Evolutionary conservation across 2,888 invertebrate genomes (phyloP), one percentile per base, ranked within the genome.

Genomic region (Tipula helvola): DNA sequence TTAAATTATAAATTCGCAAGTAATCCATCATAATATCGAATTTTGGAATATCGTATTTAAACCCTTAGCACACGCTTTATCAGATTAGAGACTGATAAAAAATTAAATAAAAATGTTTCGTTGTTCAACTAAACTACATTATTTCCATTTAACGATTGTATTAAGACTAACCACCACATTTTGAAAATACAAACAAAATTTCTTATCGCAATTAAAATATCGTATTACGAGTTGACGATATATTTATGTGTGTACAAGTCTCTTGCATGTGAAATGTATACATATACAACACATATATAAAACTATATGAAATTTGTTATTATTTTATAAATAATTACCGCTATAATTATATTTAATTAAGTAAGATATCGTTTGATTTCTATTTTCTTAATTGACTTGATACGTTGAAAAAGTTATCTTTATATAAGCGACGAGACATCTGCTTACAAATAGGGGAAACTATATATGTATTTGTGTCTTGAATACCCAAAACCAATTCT

Each of bases 241-340:
- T 13, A 28, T 36, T 47, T 57, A 13, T 86, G 86, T 86, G 86
- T 42, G 5, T 44, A 86, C 36, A 57, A 57, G 39, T 16, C 52
- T 47, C 8, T 42, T 42, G 18, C 86, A 16, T 86, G 84, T 36
- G 85, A 87, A 87, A 87, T 87, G 87, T 87, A 28, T 28, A 88
- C 86, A 86, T 85, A 86, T 87, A 86, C 86, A 87, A 88, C 87
- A 88, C 87, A 87, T 87, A 86, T 86, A 87, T 86, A 86, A 87
- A 86, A 39, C 3, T 39, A 7, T 2, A 39, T 71, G 28, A 28
- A 28, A 71, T 28, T 47, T 47, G 13, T 47, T 47, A 47, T 47
- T 8, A 47, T 47, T 71, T 71, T 28, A 71, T 71, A 71, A 28
- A 71, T 71, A 28, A 71, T 71, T 71, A 71, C 71, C 7, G 12